phyloP scores from a whole-genome alignment of 2,888 invertebrate species.

The Heliconius erato region DNA sequence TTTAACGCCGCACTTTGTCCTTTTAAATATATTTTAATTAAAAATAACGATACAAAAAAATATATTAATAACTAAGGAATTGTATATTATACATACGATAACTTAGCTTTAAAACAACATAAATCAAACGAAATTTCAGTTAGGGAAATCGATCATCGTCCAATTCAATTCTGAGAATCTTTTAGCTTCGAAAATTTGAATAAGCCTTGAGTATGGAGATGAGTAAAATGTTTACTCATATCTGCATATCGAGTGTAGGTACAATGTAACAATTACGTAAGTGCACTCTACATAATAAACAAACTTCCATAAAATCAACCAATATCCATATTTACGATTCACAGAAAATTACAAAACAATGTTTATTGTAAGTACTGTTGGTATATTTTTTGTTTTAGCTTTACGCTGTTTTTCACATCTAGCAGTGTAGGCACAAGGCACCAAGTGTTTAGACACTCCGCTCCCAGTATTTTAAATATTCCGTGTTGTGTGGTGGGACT shows the following conservation, averaged over 20 bases:
- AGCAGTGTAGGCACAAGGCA: too few species aligned
- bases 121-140: neutral
- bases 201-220: neutral
- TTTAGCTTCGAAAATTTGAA: neutral
- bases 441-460: too few species aligned
- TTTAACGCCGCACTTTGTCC: too few species aligned
- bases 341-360: neutral
- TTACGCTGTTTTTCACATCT: too few species aligned
- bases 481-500: too few species aligned
- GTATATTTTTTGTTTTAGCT: too few species aligned
- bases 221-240: conserved; percentile 4
- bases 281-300: conserved; percentile 11
- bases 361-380: too few species aligned
- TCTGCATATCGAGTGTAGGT: neutral
- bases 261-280: conserved; percentile 17
- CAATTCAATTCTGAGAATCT: neutral
- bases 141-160: neutral
- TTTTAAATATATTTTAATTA: too few species aligned
- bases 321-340: conserved; percentile 5
- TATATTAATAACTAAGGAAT: too few species aligned
- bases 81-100: neutral
- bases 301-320: neutral
- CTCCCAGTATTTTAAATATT: too few species aligned
- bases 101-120: neutral
- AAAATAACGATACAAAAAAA: too few species aligned